Base-by-base conservation (phyloP, 2,113 vertebrate species). In the Zosterops pallidus region DNA sequence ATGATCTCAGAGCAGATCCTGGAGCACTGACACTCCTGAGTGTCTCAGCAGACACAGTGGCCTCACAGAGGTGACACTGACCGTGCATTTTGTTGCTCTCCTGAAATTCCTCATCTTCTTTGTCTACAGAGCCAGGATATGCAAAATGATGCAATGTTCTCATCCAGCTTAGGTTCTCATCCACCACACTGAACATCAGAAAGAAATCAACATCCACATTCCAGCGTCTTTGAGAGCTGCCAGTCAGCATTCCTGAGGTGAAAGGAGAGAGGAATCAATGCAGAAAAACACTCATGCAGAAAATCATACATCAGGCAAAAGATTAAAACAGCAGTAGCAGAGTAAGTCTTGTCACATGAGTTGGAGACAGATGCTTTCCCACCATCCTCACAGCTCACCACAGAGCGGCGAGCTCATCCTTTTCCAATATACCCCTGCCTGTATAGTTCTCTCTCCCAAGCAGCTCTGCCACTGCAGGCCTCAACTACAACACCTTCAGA, bases 11-110 rank as follows among this genome's bases (percentile, higher is more conserved):
- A 70, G 55, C 16, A 37, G 35, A 62, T 29, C 52, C 11, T 39
- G 33, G 46, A 65, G 25, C 31, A n/a, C 56, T 14, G 49, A 46
- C 25, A 44, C 8, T 42, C 24, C 41, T 11, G 33, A 71, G 22
- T 9, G 5, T 14, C 60, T 56, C 13, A 7, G 18, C 63, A 91
- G 50, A 79, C 22, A 10, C 64, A 35, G 14, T 3, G 9, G 63
- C 67, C 71, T 77, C 55, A 57, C 31, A 37, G 17, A 69, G n/a
- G 42, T 29, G 69, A 55, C 52, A 71, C 97, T 96, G 53, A 98
- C 98, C 98, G 1, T 98, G 98, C 98, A 98, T 98, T 89, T 64
- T 97, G 90, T 98, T 98, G 94, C 98, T 98, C 21, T 98, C 97
- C 72, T 95, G 96, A 92, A 98, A 98, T 15, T 55, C 97, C 11